These are phyloP conservation scores for Heliconius eleuchia DNA, from an alignment of 1,140 invertebrate species.

Conservation along the genomic window DNA sequence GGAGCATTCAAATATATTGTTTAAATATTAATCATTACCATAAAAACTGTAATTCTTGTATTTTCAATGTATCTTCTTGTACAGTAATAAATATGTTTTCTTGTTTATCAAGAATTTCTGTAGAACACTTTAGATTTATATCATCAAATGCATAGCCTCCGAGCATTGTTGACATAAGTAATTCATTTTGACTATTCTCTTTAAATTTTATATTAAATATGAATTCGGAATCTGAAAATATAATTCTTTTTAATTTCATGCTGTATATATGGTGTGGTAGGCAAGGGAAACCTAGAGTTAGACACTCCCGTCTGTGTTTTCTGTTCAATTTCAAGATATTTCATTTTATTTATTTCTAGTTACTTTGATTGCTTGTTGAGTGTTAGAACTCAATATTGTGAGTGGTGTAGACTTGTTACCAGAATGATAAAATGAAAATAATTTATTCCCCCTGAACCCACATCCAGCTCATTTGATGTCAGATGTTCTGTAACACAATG, in stretches of 20 bases:
- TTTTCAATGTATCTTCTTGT: not conserved
- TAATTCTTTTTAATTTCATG: not conserved
- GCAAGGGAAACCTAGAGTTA: no score
- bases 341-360: no score
- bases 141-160: not conserved
- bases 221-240: not conserved
- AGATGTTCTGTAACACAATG: no score
- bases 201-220: not conserved
- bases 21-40: not conserved
- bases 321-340: no score
- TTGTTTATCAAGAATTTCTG: not conserved
- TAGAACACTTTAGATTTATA: not conserved
- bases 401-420: no score
- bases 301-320: no score
- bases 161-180: not conserved
- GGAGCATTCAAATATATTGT: not conserved
- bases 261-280: no score
- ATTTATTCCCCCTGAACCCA: no score
- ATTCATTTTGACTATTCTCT: not conserved
- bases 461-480: no score
- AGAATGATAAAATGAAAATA: no score
- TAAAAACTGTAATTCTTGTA: not conserved
- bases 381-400: no score
- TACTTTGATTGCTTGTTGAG: no score
- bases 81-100: not conserved